phyloP scores from a whole-genome alignment of 92 coral and sea anemone genomes.

The Zoanthus sansibaricus region DNA sequence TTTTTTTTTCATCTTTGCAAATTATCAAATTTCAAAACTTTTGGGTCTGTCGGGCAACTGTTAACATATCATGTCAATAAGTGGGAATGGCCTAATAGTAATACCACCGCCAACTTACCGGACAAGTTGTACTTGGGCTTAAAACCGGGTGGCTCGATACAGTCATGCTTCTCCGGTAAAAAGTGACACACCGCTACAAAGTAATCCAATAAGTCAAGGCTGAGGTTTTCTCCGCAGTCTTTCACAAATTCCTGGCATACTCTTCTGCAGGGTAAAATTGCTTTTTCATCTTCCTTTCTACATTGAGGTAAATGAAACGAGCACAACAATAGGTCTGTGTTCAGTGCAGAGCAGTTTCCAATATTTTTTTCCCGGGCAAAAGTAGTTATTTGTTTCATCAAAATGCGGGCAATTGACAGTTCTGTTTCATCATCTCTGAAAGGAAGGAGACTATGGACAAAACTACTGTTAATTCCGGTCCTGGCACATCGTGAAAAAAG shows the following conservation, averaged over 20 bases:
- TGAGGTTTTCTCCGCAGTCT: conserved; percentile 7
- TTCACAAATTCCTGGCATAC: conserved; percentile 29
- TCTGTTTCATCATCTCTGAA: conserved; percentile 30
- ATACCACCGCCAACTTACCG: neutral
- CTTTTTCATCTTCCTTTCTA: neutral
- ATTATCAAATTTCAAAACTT: no score
- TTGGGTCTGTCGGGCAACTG: no score
- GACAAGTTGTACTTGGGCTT: conserved; percentile 17
- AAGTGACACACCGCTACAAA: conserved; percentile 30
- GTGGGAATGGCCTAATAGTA: no score
- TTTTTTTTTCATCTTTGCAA: no score
- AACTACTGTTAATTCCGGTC: conserved; percentile 20
- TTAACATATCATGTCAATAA: no score
- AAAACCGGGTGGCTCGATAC: conserved; percentile 10
- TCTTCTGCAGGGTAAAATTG: conserved; percentile 15
- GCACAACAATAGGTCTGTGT: conserved; percentile 17
- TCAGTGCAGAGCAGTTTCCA: conserved; percentile 5
- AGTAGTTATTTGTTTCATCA: neutral
- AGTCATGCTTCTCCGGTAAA: neutral
- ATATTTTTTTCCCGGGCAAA: neutral
- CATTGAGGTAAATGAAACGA: conserved; percentile 32
- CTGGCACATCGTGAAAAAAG: neutral
- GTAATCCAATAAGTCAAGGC: neutral
- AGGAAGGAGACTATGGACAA: neutral
- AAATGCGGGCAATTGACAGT: conserved; percentile 10